Evolutionary conservation across 2,113 vertebrate genomes (phyloP).

Genomic region (Ailurus styani): DNA sequence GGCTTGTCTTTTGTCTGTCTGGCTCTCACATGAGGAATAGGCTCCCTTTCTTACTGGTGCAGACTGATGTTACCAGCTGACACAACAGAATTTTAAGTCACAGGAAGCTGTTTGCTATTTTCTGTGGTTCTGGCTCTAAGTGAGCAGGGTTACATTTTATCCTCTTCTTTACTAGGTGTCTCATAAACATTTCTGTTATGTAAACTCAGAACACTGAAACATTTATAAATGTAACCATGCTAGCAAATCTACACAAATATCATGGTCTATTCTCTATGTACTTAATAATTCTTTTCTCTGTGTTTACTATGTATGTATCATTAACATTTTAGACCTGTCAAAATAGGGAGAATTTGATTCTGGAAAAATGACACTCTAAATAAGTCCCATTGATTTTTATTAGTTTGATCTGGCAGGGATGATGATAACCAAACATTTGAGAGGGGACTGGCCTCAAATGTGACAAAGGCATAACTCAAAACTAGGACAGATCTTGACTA

Average conservation of each 20-base stretch:
- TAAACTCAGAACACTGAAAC: neutral
- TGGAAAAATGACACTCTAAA: neutral
- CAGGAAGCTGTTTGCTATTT: neutral
- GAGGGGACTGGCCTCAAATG: neutral
- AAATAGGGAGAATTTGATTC: neutral
- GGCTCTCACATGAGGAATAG: rapidly evolving
- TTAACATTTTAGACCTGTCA: neutral
- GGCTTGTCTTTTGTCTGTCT: rapidly evolving
- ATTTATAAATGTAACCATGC: neutral
- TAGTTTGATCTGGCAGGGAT: neutral
- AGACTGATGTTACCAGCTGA: neutral
- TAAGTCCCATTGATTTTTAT: neutral
- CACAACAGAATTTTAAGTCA: neutral
- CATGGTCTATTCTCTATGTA: neutral
- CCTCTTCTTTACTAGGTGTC: neutral
- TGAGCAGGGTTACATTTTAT: neutral
- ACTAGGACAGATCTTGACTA: neutral
- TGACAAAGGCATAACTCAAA: neutral
- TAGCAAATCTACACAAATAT: neutral
- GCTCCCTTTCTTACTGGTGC: rapidly evolving
- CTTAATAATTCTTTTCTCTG: neutral
- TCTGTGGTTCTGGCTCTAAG: neutral
- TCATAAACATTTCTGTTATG: neutral
- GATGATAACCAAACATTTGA: neutral
- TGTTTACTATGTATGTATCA: neutral